Base-by-base conservation (phyloP, 1,140 invertebrate species). In the Dysdera silvatica region DNA sequence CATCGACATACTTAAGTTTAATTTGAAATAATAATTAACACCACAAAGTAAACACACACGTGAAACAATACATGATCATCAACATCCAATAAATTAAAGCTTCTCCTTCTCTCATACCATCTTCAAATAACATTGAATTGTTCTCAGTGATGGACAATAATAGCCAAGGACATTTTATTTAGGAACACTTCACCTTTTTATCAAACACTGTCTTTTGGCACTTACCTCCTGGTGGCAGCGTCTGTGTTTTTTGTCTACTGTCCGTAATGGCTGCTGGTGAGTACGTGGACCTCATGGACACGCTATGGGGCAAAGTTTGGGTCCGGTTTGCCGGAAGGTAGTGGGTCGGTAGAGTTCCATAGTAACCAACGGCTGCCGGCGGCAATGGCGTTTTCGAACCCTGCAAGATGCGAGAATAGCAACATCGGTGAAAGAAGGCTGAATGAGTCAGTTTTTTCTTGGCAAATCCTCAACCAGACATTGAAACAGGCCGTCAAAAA, bases 251-350 rank as follows among this genome's bases (percentile, higher is more conserved):
- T 24, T 51, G 59, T 53, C 55, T 52, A n/a, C 61, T 58, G 14
- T 47, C 26, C 18, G 26, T 57, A 29, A 26, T 52, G 16, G 47
- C 23, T 23, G 29, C 61, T 26, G 37, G 29, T 8, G 85, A 84
- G 35, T 85, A 86, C 71, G 85, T 87, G 4, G 84, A 81, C 47
- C 85, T 76, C 24, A 86, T 75, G 31, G 85, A 83, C 74, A 6
- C 83, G 20, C 83, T 81, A 10, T 83, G 76, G 1, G 84, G 84
- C 26, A 85, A 68, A 0, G 83, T 85, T 33, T 81, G 82, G 32
- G 78, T 78, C 3, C 76, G 76, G 7, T 82, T 81, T 16, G 56
- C 59, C 33, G 53, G 55, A 14, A 64, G 43, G 29, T 59, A 74
- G 41, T 75, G 72, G 16, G 74, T 71, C 53, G 73, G 75, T 10